Percentiles rank a stretch among this genome's conserved stretches.
These are phyloP conservation scores for Agrotis exclamationis DNA, from an alignment of 2,888 invertebrate species.

Conservation along the genomic window DNA sequence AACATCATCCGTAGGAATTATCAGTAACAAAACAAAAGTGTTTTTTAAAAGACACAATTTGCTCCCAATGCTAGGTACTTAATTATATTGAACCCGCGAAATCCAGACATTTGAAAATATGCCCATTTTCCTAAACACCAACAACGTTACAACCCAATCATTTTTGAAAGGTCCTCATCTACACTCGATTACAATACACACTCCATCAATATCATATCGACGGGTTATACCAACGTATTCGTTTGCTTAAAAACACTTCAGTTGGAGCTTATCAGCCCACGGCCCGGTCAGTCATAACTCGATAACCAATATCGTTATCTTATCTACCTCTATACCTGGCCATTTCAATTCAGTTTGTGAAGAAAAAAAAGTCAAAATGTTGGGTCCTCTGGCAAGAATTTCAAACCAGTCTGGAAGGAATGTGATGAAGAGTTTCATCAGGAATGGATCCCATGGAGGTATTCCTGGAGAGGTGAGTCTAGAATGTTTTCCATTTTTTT, in stretches of 20 bases:
- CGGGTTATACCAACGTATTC: slow-evolving; percentile 44
- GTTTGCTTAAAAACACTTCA: slow-evolving; percentile 36
- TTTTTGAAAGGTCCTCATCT: slow-evolving; percentile 22
- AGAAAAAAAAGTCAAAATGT: slow-evolving; percentile 77
- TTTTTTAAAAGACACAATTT: no score
- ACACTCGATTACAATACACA: not conserved
- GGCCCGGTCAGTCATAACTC: slow-evolving; percentile 67
- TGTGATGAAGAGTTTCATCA: slow-evolving; percentile 81
- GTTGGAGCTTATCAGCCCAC: slow-evolving; percentile 51
- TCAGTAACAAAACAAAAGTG: no score
- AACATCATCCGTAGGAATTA: no score
- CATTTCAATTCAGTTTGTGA: slow-evolving; percentile 55
- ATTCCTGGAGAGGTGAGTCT: slow-evolving; percentile 83
- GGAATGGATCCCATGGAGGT: slow-evolving; percentile 85
- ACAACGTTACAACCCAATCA: slow-evolving; percentile 41
- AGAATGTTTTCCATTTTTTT: slow-evolving; percentile 34
- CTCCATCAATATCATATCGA: slow-evolving; percentile 40
- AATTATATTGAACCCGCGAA: not conserved
- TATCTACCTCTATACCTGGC: slow-evolving; percentile 74
- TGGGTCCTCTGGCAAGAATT: slow-evolving; percentile 84
- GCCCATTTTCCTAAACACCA: not conserved
- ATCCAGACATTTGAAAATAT: slow-evolving; percentile 13
- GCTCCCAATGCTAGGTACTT: no score
- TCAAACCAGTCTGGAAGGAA: slow-evolving; percentile 80
- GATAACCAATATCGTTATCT: slow-evolving; percentile 79